These are phyloP conservation scores for Microctenopoma stevenorrisi DNA, from an alignment of 2,797 vertebrate genomes.

Conservation along the genomic window DNA sequence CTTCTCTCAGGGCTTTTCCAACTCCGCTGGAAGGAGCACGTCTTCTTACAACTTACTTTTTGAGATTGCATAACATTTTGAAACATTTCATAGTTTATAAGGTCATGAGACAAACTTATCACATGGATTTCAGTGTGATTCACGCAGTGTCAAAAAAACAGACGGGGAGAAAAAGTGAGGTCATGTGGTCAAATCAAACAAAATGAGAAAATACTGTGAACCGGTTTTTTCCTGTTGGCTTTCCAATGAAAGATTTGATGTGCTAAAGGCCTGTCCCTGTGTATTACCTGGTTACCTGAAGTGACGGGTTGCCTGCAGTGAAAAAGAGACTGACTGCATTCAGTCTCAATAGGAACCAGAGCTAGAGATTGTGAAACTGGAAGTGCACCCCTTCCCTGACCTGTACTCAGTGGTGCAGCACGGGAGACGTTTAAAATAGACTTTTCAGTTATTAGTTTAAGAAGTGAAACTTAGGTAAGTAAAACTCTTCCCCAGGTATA, in stretches of 20 bases:
- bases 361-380: not conserved
- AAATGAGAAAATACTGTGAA: not conserved
- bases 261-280: not conserved
- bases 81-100: not conserved
- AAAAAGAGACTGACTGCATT: not conserved
- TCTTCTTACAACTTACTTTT: not conserved
- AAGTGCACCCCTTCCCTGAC: not conserved
- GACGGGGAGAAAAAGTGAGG: conserved; percentile 1
- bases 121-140: conserved; percentile 11
- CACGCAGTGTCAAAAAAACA: not conserved
- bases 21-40: not conserved
- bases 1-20: not conserved
- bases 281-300: not conserved
- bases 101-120: conserved; percentile 28
- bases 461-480: not conserved
- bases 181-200: not conserved
- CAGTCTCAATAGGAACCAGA: not conserved
- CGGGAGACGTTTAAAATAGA: not conserved
- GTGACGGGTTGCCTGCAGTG: not conserved
- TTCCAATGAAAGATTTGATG: not conserved
- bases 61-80: not conserved
- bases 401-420: not conserved
- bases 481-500: not conserved
- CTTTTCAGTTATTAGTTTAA: not conserved
- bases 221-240: too few species aligned